Evolutionary conservation across 1,140 invertebrate species (phyloP).

Genomic region (Pararge aegeria): DNA sequence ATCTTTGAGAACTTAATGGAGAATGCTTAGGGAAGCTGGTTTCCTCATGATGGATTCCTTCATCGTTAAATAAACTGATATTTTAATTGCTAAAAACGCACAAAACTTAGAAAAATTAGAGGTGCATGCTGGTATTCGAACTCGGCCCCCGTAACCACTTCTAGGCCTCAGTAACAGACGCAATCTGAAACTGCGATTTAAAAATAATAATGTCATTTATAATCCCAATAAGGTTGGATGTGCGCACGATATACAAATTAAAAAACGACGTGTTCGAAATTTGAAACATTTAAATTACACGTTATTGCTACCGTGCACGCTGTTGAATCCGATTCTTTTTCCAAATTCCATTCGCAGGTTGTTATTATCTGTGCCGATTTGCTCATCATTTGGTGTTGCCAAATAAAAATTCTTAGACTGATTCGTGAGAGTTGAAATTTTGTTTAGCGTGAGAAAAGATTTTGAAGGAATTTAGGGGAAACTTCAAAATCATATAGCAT

Average conservation of each 20-base stretch:
- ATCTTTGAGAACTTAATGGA: too few species aligned
- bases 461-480: conserved; percentile 25
- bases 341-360: conserved; percentile 56
- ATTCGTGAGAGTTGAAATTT: conserved; percentile 63
- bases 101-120: too few species aligned
- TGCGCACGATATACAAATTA: conserved; percentile 46
- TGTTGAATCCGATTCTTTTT: conserved; percentile 44
- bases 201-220: conserved; percentile 22
- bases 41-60: too few species aligned
- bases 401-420: conserved; percentile 59
- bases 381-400: conserved; percentile 53
- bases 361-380: conserved; percentile 67
- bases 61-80: too few species aligned
- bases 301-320: conserved; percentile 71
- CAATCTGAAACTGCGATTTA: too few species aligned
- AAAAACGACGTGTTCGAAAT: conserved; percentile 62
- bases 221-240: conserved; percentile 21
- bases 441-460: conserved; percentile 61
- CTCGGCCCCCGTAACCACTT: too few species aligned
- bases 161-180: neutral
- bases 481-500: conserved; percentile 23
- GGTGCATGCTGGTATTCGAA: too few species aligned
- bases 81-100: too few species aligned
- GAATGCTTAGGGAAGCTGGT: too few species aligned
- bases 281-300: conserved; percentile 76